Evolutionary conservation across 64 coral and sea anemone species (phyloP).

Genomic region (Trachythela sp.): DNA sequence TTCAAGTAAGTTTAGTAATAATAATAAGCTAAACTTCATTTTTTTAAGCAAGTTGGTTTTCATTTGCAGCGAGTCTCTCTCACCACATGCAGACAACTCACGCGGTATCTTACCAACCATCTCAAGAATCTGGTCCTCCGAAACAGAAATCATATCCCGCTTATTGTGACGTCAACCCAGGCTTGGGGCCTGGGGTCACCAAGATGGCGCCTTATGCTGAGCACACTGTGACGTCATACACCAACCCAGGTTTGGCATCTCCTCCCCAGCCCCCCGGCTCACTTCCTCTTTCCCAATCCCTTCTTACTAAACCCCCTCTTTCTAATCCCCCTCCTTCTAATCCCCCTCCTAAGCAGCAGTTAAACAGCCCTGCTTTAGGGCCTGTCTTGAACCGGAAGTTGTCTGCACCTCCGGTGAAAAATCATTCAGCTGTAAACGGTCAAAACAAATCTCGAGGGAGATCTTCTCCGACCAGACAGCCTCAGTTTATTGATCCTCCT

Average conservation of each 20-base stretch:
- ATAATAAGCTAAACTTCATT: too few relatives aligned
- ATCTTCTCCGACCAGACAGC: conserved; percentile 36
- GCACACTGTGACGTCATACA: conserved; percentile 99
- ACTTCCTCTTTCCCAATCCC: neutral
- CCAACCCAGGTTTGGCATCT: conserved; percentile 23
- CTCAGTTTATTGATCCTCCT: conserved; percentile 94
- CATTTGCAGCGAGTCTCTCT: conserved; percentile 73
- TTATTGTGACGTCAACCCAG: conserved; percentile 94
- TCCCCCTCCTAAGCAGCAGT: neutral
- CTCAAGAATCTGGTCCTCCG: conserved; percentile 53
- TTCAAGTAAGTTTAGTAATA: too few relatives aligned
- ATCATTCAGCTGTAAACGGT: neutral
- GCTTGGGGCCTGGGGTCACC: conserved; percentile 76
- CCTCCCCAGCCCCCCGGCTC: neutral
- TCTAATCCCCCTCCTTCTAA: too few relatives aligned
- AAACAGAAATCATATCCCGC: conserved; percentile 91
- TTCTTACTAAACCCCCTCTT: neutral
- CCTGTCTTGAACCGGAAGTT: neutral
- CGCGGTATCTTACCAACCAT: conserved; percentile 14
- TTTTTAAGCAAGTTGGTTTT: neutral
- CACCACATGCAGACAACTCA: conserved; percentile 95
- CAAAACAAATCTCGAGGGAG: conserved; percentile 34
- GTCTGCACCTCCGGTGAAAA: neutral
- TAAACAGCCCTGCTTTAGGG: neutral
- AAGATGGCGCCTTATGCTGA: conserved; percentile 95